Evolutionary conservation across 2,113 vertebrate species (phyloP).

Genomic region (Antidorcas marsupialis): DNA sequence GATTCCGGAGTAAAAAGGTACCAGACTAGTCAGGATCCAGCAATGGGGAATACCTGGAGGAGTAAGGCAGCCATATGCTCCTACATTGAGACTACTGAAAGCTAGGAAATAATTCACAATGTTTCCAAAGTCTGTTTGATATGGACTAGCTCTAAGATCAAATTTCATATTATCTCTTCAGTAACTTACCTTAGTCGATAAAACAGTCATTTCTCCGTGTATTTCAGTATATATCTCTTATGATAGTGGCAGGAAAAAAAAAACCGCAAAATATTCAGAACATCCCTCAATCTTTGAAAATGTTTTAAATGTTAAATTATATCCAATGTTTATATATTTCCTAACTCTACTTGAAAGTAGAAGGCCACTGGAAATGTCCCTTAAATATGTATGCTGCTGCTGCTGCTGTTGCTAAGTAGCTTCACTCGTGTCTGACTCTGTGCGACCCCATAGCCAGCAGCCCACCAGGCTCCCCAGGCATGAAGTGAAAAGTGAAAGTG

Average conservation of each 20-base stretch:
- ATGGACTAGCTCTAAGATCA: not conserved
- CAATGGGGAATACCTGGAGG: fast-evolving
- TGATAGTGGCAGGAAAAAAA: not conserved
- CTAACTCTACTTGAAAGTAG: not conserved
- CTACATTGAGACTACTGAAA: not conserved
- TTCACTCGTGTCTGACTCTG: too few species aligned
- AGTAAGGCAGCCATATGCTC: too few species aligned
- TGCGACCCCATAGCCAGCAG: too few species aligned
- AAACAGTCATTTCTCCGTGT: not conserved
- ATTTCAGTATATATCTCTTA: not conserved
- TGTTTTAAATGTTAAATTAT: not conserved
- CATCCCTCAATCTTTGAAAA: slow-evolving; percentile 4
- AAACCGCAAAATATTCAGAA: not conserved
- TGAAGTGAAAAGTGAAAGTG: too few species aligned
- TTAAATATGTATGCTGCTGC: not conserved
- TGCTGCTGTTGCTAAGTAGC: too few species aligned
- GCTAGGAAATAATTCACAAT: not conserved
- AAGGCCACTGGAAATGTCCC: not conserved
- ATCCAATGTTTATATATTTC: not conserved
- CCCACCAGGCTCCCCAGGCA: too few species aligned
- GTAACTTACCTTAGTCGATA: not conserved
- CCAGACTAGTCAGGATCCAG: not conserved
- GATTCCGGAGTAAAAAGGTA: not conserved
- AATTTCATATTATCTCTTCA: not conserved
- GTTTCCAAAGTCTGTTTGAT: not conserved